A percentile compares a stretch with the other conserved stretches of the same genome.
These are phyloP conservation scores for Albula goreensis DNA, from an alignment of 2,113 vertebrate genomes.

Conservation along the genomic window DNA sequence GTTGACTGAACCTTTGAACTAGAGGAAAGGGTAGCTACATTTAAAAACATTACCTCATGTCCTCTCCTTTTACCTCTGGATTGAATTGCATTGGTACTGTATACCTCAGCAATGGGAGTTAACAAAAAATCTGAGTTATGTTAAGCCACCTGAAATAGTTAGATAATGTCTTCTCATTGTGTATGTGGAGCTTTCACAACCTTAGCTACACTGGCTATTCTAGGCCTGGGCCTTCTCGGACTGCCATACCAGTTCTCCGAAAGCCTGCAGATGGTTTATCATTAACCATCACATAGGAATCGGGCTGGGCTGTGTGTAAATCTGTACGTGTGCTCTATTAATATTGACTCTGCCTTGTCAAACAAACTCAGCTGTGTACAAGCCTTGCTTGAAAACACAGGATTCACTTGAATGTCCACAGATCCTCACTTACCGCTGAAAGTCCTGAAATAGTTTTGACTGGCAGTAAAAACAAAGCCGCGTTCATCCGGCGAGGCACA, in stretches of 20 bases:
- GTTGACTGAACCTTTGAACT: neutral
- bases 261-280: neutral
- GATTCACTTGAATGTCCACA: neutral
- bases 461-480: neutral
- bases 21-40: neutral
- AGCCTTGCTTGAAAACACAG: conserved; percentile 5
- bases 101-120: neutral
- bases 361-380: neutral
- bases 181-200: neutral
- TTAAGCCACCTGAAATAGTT: neutral
- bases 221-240: neutral
- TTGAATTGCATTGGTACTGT: neutral
- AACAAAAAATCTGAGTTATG: neutral
- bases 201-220: neutral
- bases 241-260: neutral
- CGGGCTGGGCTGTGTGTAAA: conserved; percentile 3
- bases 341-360: conserved; percentile 3
- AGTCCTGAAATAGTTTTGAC: neutral
- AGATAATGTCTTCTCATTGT: neutral
- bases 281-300: neutral
- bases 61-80: too few relatives aligned
- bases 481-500: neutral
- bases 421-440: neutral
- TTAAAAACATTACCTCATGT: neutral
- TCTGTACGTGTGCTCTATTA: neutral